Evolutionary conservation across 2,797 vertebrate genomes (phyloP).

Genomic region (Micrastur ruficollis): DNA sequence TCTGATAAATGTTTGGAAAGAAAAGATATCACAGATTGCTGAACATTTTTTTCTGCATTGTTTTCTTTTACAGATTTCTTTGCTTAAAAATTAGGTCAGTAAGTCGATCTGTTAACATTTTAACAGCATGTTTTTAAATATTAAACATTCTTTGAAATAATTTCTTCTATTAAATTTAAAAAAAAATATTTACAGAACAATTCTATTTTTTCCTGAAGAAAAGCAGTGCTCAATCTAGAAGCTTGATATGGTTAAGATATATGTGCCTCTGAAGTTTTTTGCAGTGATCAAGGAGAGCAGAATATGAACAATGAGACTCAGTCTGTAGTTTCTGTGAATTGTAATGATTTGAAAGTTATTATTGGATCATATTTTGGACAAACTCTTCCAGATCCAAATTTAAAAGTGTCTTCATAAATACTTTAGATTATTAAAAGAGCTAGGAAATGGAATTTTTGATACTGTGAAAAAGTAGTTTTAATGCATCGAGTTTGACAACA

Average conservation of each 20-base stretch:
- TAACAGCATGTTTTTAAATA: not conserved
- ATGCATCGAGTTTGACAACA: not conserved
- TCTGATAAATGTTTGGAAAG: not conserved
- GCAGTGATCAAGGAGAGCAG: not conserved
- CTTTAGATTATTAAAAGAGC: not conserved
- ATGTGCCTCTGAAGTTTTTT: not conserved
- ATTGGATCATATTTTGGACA: not conserved
- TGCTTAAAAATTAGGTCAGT: not conserved
- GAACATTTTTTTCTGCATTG: not conserved
- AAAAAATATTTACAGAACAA: not conserved
- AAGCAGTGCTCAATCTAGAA: not conserved
- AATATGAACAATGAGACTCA: not conserved
- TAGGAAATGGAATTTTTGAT: not conserved
- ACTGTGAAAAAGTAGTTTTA: not conserved
- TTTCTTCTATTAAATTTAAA: rapidly evolving
- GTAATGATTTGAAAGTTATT: not conserved
- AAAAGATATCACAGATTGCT: not conserved
- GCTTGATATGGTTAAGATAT: not conserved
- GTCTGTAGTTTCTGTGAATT: not conserved
- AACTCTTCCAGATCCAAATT: not conserved
- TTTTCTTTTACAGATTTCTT: not conserved
- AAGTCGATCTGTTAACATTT: not conserved
- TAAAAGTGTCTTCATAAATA: not conserved
- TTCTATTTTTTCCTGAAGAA: not conserved
- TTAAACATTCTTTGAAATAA: not conserved